Base-by-base conservation (phyloP, 2,113 vertebrate species). In the Progne subis region DNA sequence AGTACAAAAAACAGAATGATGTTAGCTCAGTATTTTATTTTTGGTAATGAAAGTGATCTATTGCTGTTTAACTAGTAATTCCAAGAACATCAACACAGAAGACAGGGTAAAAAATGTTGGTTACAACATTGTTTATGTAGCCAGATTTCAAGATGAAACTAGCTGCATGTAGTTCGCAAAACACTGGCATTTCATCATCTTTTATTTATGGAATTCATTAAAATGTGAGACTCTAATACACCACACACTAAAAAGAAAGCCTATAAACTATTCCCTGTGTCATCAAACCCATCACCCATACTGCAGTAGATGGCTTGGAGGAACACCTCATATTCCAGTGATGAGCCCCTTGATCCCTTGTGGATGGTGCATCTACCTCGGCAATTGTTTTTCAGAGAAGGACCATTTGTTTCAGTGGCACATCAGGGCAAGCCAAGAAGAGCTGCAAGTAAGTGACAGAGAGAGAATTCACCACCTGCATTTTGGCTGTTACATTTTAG, bases 121-220 rank as follows among this genome's bases (percentile, higher is more conserved):
- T 71, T 92, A 47, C 57, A 78, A 34, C 46, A 77, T 77, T 95
- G 76, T 91, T 96, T 95, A 86, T 81, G 50, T 77, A 95, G 67
- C 83, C 78, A 93, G 95, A 97, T 88, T 96, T 96, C 71, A 90
- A 95, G 89, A 95, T 76, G 86, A 95, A 96, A 88, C 91, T 93
- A 80, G 65, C 67, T 87, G 87, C 32, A 31, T 32, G 60, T 43
- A 87, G 91, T 89, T 95, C 16, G 0, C 90, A 84, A 95, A 94
- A 88, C 92, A 85, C 28, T 91, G 96, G 81, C 81, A 69, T 96
- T 97, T 96, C 79, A 88, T 96, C 95, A 90, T 95, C 87, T 97
- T 97, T 97, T 97, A 96, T 97, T 98, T 97, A 96, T 97, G 96
- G 95, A 96, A 96, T 95, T 97, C 96, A 95, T 95, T 97, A 96